Base-by-base conservation (phyloP, 64 coral and sea anemone genomes). In the Montipora capricornis region DNA sequence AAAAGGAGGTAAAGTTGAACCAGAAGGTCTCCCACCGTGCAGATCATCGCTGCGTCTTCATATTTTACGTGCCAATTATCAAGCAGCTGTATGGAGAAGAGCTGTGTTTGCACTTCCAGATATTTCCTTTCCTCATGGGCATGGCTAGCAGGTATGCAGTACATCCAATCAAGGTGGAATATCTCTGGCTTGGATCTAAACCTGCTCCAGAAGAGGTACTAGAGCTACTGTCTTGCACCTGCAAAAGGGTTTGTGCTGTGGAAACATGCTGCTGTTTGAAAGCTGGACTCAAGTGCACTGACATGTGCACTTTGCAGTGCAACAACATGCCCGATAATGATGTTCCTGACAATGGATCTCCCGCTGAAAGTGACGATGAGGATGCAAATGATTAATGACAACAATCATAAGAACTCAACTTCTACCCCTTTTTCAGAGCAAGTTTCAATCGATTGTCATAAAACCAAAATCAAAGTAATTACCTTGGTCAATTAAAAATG, bases 171-270 rank as follows among this genome's bases (percentile, higher is more conserved):
- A 44, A 44, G 24, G n/a, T 95, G 0, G 80, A 85, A 64, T 95
- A 53, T 81, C 67, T 22, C 26, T 94, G 71, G 79, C 44, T 94
- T 67, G 80, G 80, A 75, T 94, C 87, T 76, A 94, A 60, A 53
- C 87, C 87, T 61, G 87, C 87, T n/a, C 93, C 93, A 20, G 78
- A 89, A 45, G 92, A 94, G 87, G 92, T 94, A 17, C 68, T 88
- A 9, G 75, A 93, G 26, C 75, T 93, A 20, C 83, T 88, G 19
- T 88, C 61, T 17, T 92, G 73, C 70, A 92, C 49, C 2, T 86
- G 74, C 55, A 79, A 78, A 52, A 45, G 64, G 14, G 47, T 55
- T 22, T 94, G 86, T 87, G 74, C 77, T 20, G 62, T 94, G 8
- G 61, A 88, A 78, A 94, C 44, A 74, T 94, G 84, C 59, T 88